Percentiles rank a stretch among this genome's conserved stretches.
These are phyloP conservation scores for Euzetes globulus DNA, from an alignment of 2,888 invertebrate species.

Conservation along the genomic window DNA sequence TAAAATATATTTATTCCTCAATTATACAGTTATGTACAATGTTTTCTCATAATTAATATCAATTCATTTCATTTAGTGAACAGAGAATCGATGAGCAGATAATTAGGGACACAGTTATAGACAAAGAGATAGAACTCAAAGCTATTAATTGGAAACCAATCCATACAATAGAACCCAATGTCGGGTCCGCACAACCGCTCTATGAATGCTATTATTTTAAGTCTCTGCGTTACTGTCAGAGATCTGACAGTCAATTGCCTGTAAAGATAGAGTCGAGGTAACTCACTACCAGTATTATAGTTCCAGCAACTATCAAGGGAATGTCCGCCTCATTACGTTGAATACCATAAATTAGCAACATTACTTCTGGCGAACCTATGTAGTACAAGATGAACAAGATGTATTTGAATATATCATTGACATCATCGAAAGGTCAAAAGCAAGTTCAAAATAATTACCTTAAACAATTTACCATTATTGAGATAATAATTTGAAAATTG, in stretches of 20 bases:
- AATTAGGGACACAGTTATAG: too few relatives aligned
- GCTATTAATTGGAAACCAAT: slow-evolving; percentile 6
- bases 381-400: neutral
- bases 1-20: too few relatives aligned
- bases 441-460: too few relatives aligned
- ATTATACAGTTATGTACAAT: too few relatives aligned
- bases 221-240: neutral
- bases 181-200: neutral
- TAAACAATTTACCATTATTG: too few relatives aligned
- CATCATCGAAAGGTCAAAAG: neutral
- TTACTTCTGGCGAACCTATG: neutral
- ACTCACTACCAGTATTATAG: neutral
- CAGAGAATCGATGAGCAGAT: too few relatives aligned
- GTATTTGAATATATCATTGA: neutral
- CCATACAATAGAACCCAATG: neutral
- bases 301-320: neutral
- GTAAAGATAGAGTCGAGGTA: neutral
- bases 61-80: too few relatives aligned
- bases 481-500: too few relatives aligned
- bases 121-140: neutral
- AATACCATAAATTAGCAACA: neutral
- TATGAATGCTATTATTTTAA: neutral
- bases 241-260: too few relatives aligned
- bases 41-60: too few relatives aligned
- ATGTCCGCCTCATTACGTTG: neutral